Evolutionary conservation across 2,888 invertebrate genomes (phyloP), one percentile per base, ranked within the genome.

Genomic region (Altica lythri): DNA sequence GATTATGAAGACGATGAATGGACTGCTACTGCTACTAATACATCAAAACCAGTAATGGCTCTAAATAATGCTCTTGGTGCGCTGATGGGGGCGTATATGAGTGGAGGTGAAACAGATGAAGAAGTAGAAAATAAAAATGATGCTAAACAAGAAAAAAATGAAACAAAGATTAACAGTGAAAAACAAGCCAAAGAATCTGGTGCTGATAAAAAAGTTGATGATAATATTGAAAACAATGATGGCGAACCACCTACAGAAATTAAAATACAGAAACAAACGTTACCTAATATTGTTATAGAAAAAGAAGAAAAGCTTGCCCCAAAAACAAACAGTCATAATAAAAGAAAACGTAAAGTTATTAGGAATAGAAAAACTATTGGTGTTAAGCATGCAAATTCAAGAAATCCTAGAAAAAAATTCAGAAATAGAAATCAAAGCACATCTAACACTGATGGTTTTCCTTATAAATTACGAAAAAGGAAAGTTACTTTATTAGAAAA

Each of bases 401-500:
- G 30, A 34, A 19, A 47, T 43, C 60, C 12, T 43, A 18, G n/a
- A 5, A 60, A 18, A 9, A 48, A 50, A 34, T 51, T 50, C 4
- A 54, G 54, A 46, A 49, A 51, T 30, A 59, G 53, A 17, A 8
- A 19, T 42, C 70, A 71, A 37, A 71, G 38, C 9, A 6, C 3
- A 2, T 30, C 9, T 58, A 38, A 69, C 66, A 40, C 71, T 70
- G 55, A 58, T 53, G 3, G 59, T 37, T 66, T 67, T 53, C 62
- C 66, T 40, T 62, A 64, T 47, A 43, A 54, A 38, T 71, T 72
- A 59, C 65, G 60, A 59, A 71, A 66, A 59, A 63, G 73, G 19
- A 72, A 78, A 60, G 80, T 81, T 25, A 86, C 86, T 9, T 77
- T 90, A 61, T 75, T 90, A 44, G 84, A 87, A 65, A 87, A 85